These are phyloP conservation scores for Andrena minutula DNA, from an alignment of 2,888 invertebrate species.

Conservation along the genomic window DNA sequence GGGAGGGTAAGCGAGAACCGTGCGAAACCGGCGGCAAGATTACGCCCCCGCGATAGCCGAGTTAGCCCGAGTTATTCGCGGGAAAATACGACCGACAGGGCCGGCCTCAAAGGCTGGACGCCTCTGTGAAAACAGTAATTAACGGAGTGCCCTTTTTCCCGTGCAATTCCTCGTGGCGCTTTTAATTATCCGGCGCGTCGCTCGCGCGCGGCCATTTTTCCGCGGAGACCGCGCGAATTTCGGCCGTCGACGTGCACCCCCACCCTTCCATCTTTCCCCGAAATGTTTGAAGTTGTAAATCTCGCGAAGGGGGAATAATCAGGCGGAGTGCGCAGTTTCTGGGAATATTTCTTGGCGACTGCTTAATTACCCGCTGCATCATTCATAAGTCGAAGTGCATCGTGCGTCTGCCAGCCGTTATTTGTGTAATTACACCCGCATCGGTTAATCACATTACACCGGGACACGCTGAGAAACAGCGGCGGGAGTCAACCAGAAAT, in stretches of 20 bases:
- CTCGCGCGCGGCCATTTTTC: constrained; percentile 8
- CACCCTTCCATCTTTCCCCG: neutral
- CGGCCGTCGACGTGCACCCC: neutral
- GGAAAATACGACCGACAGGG: constrained; percentile 3
- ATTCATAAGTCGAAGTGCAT: constrained; percentile 31
- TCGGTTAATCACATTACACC: constrained; percentile 28
- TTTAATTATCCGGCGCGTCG: constrained; percentile 34
- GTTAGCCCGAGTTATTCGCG: neutral
- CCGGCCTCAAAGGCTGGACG: neutral
- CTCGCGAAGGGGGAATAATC: constrained; percentile 19
- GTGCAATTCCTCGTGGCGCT: constrained; percentile 20
- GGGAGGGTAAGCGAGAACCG: neutral
- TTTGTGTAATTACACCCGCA: constrained; percentile 23
- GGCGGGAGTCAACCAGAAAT: neutral
- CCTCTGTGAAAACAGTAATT: constrained; percentile 35
- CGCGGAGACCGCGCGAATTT: neutral
- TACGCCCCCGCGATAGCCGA: constrained; percentile 8
- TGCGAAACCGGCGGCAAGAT: constrained; percentile 20
- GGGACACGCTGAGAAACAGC: constrained; percentile 1
- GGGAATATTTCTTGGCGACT: constrained; percentile 14
- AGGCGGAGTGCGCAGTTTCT: neutral
- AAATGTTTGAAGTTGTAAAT: neutral
- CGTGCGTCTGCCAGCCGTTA: constrained; percentile 7
- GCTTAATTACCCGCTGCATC: constrained; percentile 23
- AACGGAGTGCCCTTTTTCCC: constrained; percentile 34